These are phyloP conservation scores for Intellagama lesueurii DNA, from an alignment of 2,797 vertebrate genomes.

Conservation along the genomic window DNA sequence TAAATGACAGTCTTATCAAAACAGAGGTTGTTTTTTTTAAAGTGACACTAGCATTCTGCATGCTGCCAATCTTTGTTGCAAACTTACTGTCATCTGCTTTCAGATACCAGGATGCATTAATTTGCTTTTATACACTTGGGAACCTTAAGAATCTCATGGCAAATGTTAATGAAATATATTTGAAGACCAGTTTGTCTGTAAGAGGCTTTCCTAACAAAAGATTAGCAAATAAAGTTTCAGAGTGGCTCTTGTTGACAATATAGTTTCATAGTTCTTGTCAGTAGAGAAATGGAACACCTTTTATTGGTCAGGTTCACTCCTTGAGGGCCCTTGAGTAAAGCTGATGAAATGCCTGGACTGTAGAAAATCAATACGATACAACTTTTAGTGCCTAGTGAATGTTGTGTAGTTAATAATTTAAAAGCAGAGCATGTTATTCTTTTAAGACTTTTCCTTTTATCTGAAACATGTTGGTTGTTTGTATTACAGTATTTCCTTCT, in stretches of 20 bases:
- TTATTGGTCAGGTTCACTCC: slow-evolving; percentile 41
- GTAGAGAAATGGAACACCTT: slow-evolving; percentile 45
- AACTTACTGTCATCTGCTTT: background rate
- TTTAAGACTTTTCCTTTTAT: slow-evolving; percentile 50
- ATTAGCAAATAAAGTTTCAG: background rate
- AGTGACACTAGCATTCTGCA: slow-evolving; percentile 17
- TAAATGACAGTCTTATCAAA: slow-evolving; percentile 31
- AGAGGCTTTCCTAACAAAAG: background rate
- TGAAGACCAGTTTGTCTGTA: background rate
- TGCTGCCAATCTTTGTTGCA: slow-evolving; percentile 25
- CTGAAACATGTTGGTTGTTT: slow-evolving; percentile 24
- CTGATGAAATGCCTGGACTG: slow-evolving; percentile 35
- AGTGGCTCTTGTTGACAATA: background rate
- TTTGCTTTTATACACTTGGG: background rate
- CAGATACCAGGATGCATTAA: background rate
- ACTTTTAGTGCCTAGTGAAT: slow-evolving; percentile 52
- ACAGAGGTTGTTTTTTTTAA: background rate
- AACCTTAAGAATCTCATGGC: slow-evolving; percentile 6
- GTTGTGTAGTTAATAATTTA: slow-evolving; percentile 64
- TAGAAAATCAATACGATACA: slow-evolving; percentile 56
- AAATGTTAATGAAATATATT: slow-evolving; percentile 15
- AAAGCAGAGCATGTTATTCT: slow-evolving; percentile 47
- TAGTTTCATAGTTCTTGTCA: slow-evolving; percentile 28
- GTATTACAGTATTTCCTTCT: slow-evolving; percentile 24
- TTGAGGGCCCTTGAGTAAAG: slow-evolving; percentile 48